Evolutionary conservation across 2,113 vertebrate species (phyloP), one percentile per base, ranked within the genome.

Genomic region (Urocitellus parryii): DNA sequence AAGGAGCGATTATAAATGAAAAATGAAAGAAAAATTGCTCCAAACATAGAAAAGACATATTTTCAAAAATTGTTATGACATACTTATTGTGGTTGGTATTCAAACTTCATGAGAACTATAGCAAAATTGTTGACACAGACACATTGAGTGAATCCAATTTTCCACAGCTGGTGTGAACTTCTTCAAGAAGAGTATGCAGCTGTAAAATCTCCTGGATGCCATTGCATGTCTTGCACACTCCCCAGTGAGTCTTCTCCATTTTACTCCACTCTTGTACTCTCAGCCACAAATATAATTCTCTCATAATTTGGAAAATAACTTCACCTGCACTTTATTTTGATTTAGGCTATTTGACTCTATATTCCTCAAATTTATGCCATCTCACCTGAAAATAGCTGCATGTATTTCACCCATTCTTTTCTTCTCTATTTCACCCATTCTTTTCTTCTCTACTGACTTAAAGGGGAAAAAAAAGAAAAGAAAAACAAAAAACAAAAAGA

Each of bases 101-200:
- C 58, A 84, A 77, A 93, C 78, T 91, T 51, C 68, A 76, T 76
- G 22, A 48, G 45, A 89, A 67, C 29, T 93, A 18, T 63, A 95
- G n/a, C 70, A 93, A 95, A 96, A 91, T 48, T 91, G 79, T 91
- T 91, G 39, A 85, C 61, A 67, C 8, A 27, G 74, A 67, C 65
- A 83, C 70, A 76, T 14, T 84, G 63, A 90, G 48, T 68, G 94
- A 96, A 61, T 91, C 67, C 93, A 87, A 56, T 94, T 91, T 91
- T 45, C 70, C 80, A 76, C 78, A 95, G 87, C 83, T 94, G 94
- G 56, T 93, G 37, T 77, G 83, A 89, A 95, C 80, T 22, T 88
- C 76, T 2, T 89, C 73, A 8, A 25, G 83, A 94, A 96, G 48
- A 29, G 2, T 20, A 12, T 67, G 45, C 72, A 96, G 94, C 96